phyloP scores from a whole-genome alignment of 2,888 invertebrate species.

The Diarsia mendica region DNA sequence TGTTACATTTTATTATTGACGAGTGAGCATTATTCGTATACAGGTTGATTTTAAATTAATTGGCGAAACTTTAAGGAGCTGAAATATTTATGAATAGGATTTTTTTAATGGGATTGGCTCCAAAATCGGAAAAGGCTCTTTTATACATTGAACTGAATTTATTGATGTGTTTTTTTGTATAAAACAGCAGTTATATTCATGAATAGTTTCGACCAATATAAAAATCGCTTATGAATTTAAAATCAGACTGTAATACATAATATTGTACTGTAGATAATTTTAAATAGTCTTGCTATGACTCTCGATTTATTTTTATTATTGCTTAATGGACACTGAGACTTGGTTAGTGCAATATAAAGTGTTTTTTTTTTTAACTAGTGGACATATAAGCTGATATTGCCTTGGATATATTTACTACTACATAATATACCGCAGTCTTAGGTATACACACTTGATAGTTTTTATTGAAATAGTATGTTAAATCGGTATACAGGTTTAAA shows the following conservation, averaged over 20 bases:
- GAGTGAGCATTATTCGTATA: slow-evolving; percentile 54
- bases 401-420: slow-evolving; percentile 58
- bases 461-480: slow-evolving; percentile 41
- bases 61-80: no score
- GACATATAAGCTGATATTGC: slow-evolving; percentile 49
- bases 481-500: slow-evolving; percentile 12
- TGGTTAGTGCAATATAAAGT: slow-evolving; percentile 61
- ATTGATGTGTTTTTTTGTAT: background rate
- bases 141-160: background rate
- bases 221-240: slow-evolving; percentile 13
- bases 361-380: slow-evolving; percentile 44
- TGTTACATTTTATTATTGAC: slow-evolving; percentile 68
- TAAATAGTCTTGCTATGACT: slow-evolving; percentile 25
- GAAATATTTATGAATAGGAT: background rate
- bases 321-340: slow-evolving; percentile 60
- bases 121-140: background rate
- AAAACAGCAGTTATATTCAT: background rate
- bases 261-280: slow-evolving; percentile 42
- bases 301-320: slow-evolving; percentile 40
- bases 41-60: background rate
- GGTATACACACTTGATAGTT: slow-evolving; percentile 46
- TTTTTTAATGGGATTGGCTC: background rate
- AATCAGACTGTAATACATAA: slow-evolving; percentile 5
- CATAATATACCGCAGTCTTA: slow-evolving; percentile 34
- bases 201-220: background rate